Base-by-base conservation (phyloP, 2,888 invertebrate species). In the Willowsia nigromaculata region DNA sequence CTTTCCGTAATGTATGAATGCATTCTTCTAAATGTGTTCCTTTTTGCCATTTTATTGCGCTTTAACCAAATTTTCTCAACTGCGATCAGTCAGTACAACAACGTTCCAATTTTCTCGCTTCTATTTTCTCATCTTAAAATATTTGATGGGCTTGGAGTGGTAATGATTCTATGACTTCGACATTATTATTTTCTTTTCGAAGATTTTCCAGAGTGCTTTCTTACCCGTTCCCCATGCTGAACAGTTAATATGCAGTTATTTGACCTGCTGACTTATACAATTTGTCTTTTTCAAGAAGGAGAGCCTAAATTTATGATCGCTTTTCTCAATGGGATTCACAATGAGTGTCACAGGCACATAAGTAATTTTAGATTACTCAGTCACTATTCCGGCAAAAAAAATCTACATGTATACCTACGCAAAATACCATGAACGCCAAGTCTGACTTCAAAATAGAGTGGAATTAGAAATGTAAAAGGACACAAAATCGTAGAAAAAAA, bases 261-360 rank as follows among this genome's bases (percentile, higher is more conserved):
- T 86, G 86, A 86, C 80, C 86, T 86, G 86, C 80, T 86, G 86
- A 86, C 86, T 86, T 86, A 11, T 11, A 86, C 86, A 80, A 86
- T 86, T 86, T 86, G 80, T 86, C 80, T 80, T 86, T 86, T 86
- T 86, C 80, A 80, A 86, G 68, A 18, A 56, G 65, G 68, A 80
- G 30, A 62, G 56, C 25, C n/a, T 15, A 80, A 86, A 86, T 86
- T 86, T 86, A 86, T 86, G 86, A 80, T 11, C 80, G 68, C 37
- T 65, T 25, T 25, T 43, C 43, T 56, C 80, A 65, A 40, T 65
- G 80, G 68, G 53, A 37, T 50, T 68, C 68, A 80, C 86, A 86
- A 86, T 86, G 86, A 80, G 65, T 53, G 65, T 86, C 68, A 40
- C 37, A 80, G 50, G 68, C 68, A 33, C 18, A 68, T 68, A 68